These are phyloP conservation scores for Molorchus minor DNA, from an alignment of 2,888 invertebrate genomes.

Conservation along the genomic window DNA sequence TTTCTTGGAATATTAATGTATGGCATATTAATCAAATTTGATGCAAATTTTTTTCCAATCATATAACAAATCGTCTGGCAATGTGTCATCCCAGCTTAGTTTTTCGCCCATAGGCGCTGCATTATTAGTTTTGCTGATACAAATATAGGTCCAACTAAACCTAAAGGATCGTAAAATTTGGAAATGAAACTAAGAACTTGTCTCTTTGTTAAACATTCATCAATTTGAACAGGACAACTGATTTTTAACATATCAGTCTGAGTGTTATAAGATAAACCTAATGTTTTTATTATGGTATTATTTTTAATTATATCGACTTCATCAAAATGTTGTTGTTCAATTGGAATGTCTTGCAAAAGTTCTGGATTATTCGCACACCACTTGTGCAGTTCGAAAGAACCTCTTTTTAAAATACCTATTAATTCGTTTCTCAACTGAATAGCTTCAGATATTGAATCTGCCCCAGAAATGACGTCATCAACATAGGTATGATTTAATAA, in stretches of 20 bases:
- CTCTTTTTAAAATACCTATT: too few species aligned
- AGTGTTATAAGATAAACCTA: not conserved
- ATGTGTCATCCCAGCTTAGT: slow-evolving; percentile 19
- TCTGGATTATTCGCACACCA: not conserved
- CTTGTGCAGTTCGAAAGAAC: not conserved
- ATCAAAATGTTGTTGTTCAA: not conserved
- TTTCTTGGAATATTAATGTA: too few species aligned
- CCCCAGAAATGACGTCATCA: too few species aligned
- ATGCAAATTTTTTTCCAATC: slow-evolving; percentile 6
- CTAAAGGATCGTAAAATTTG: too few species aligned
- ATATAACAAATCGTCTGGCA: slow-evolving; percentile 4
- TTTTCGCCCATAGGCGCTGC: slow-evolving; percentile 14
- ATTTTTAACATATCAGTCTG: not conserved
- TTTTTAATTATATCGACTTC: not conserved
- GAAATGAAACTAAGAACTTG: too few species aligned
- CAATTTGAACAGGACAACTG: not conserved
- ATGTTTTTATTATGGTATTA: not conserved
- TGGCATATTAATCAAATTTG: not conserved
- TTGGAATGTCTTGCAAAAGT: not conserved
- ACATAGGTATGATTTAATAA: too few species aligned
- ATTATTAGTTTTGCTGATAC: slow-evolving; percentile 18
- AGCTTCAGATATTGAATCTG: too few species aligned
- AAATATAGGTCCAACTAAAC: too few species aligned
- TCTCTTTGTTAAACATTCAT: slow-evolving; percentile 11
- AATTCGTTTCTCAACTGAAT: too few species aligned